Evolutionary conservation across 92 coral and sea anemone species (phyloP), one percentile per base, ranked within the genome.

Genomic region (Actinostola sp.): DNA sequence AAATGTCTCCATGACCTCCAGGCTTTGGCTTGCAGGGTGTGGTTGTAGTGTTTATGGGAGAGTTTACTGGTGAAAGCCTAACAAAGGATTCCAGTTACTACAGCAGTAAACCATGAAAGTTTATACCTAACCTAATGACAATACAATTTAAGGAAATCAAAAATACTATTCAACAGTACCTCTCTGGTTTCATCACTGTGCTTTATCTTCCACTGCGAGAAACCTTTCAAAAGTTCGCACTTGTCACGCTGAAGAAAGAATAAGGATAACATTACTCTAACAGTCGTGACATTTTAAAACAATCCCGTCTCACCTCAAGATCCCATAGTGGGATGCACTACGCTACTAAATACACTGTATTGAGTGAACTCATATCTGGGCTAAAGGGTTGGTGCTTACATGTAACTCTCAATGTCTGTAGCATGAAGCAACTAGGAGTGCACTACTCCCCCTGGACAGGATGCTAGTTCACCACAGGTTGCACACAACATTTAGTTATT

Each of bases 171-270:
- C 3, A 32, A 8, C 27, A 23, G 0, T 12, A 94, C 98, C 91
- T 94, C 98, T 73, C 93, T 89, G 41, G 82, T 91, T 72, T 88
- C 97, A 50, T 94, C 92, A 30, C 82, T 84, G 59, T 94, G 98
- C 53, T 92, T 92, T 21, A 94, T 33, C 66, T 91, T 94, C 98
- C 98, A 94, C 1, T 83, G 63, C 0, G 89, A 79, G 46, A 94
- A 94, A 12, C 93, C 80, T 62, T 77, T 89, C 39, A 94, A 76
- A 77, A 94, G 77, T 71, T 91, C 97, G 72, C 69, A 86, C 67
- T 91, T 91, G 54, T 94, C 92, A 53, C 84, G 80, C 98, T 94
- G 59, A 73, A 29, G 15, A 59, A 16, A 52, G 26, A 70, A 19
- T 64, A 16, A 20, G 0, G 35, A 61, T 13, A 12, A 2, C 16